Conservation (phyloP, 92 coral and sea anemone genomes). For the Parazoanthus swiftii region DNA sequence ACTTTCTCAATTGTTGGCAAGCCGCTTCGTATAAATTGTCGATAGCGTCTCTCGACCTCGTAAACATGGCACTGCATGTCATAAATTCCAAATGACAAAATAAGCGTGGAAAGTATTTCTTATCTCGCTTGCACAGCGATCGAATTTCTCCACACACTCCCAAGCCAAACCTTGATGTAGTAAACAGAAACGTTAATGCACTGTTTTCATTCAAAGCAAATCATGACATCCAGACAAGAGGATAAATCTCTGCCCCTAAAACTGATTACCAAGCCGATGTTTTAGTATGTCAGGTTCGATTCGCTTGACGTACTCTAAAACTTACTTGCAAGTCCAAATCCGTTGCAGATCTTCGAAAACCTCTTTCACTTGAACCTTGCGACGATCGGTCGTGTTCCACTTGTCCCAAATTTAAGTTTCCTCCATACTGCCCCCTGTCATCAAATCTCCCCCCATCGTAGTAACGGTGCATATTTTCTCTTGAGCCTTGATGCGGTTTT, state of each 20-base stretch:
- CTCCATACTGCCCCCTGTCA: slow-evolving; percentile 5
- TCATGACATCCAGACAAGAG: slow-evolving; percentile 22
- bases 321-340: slow-evolving; percentile 39
- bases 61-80: slow-evolving; percentile 34
- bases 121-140: slow-evolving; percentile 21
- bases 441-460: slow-evolving; percentile 42
- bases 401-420: slow-evolving; percentile 2
- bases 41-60: slow-evolving; percentile 23
- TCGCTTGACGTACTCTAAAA: not conserved
- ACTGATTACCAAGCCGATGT: slow-evolving; percentile 19
- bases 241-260: slow-evolving; percentile 28
- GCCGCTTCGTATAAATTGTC: not conserved
- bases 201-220: slow-evolving; percentile 37
- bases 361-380: slow-evolving; percentile 39
- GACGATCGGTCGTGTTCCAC: slow-evolving; percentile 39
- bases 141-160: slow-evolving; percentile 31
- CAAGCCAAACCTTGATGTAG: not conserved
- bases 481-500: slow-evolving; percentile 21
- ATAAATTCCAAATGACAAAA: slow-evolving; percentile 39
- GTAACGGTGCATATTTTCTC: slow-evolving; percentile 32
- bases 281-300: slow-evolving; percentile 16
- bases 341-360: slow-evolving; percentile 31
- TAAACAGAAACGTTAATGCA: not conserved
- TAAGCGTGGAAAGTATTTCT: slow-evolving; percentile 32
- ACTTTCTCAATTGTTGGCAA: not conserved